Evolutionary conservation across 2,888 invertebrate genomes (phyloP).

Genomic region (Tenthredo distinguenda): DNA sequence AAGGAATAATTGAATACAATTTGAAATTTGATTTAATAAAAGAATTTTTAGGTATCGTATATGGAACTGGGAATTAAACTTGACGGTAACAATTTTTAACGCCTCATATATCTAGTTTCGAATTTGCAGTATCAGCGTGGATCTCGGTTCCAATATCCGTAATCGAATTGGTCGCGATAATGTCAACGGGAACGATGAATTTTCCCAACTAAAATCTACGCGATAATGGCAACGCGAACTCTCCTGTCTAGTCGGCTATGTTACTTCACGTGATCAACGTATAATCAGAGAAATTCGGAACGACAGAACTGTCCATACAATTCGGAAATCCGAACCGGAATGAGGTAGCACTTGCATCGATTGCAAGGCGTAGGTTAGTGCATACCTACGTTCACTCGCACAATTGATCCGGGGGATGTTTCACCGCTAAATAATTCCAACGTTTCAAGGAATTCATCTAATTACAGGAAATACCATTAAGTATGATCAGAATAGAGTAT

Average conservation of each 20-base stretch:
- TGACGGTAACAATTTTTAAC: neutral
- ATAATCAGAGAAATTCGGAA: constrained; percentile 3
- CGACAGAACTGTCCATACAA: constrained; percentile 27
- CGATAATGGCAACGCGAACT: constrained; percentile 12
- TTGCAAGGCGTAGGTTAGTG: neutral
- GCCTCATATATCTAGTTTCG: neutral
- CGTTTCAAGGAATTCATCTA: neutral
- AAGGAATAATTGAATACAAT: constrained; percentile 39
- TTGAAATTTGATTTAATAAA: neutral
- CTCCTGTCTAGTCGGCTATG: constrained; percentile 5
- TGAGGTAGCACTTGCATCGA: constrained; percentile 1
- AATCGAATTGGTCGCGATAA: constrained; percentile 26
- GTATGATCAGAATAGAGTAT: neutral
- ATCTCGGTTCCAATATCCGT: constrained; percentile 30
- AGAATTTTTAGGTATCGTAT: neutral
- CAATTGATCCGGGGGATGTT: neutral
- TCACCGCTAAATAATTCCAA: neutral
- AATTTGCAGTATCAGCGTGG: neutral
- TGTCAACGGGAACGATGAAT: constrained; percentile 27
- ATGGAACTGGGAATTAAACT: neutral
- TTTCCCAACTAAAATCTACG: constrained; percentile 13
- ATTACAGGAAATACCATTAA: neutral
- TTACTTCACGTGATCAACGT: constrained; percentile 13
- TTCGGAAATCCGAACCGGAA: constrained; percentile 9
- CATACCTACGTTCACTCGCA: neutral